Conservation (phyloP, 2,888 invertebrate genomes). For the Euclidia mi region DNA sequence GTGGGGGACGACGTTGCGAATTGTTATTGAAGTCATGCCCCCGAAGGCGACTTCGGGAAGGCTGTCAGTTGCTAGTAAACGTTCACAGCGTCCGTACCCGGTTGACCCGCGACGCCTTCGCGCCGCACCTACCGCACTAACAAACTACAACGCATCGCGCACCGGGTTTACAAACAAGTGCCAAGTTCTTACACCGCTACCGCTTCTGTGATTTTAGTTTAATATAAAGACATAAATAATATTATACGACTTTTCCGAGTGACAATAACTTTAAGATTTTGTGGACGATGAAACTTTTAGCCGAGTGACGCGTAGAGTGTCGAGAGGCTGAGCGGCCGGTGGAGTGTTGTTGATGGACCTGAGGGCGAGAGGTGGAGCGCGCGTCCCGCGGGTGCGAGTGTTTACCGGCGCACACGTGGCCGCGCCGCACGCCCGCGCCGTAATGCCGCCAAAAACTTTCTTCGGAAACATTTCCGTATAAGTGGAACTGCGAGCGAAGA, state of each 20-base stretch:
- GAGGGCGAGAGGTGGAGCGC: constrained; percentile 28
- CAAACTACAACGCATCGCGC: constrained; percentile 73
- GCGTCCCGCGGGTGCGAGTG: constrained; percentile 65
- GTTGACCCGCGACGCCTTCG: constrained; percentile 77
- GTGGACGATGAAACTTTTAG: constrained; percentile 64
- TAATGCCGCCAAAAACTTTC: constrained; percentile 89
- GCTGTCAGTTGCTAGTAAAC: constrained; percentile 89
- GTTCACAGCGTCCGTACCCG: constrained; percentile 87
- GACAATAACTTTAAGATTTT: constrained; percentile 66
- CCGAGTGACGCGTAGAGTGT: constrained; percentile 60
- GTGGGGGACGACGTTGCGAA: constrained; percentile 90
- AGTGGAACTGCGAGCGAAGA: constrained; percentile 70
- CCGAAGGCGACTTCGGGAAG: constrained; percentile 90
- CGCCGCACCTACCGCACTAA: constrained; percentile 70
- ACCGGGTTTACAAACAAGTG: constrained; percentile 80
- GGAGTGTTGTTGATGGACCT: constrained; percentile 45
- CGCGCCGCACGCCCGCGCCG: constrained; percentile 77
- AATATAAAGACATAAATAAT: constrained; percentile 53
- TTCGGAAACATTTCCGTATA: constrained; percentile 80
- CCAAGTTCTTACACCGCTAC: constrained; percentile 69
- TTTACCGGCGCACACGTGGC: constrained; percentile 86
- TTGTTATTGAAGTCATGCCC: constrained; percentile 91
- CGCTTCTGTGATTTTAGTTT: constrained; percentile 75
- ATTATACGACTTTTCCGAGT: constrained; percentile 65
- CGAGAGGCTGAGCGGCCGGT: constrained; percentile 23